Evolutionary conservation across 2,797 vertebrate species (phyloP).

Genomic region (Alca torda): DNA sequence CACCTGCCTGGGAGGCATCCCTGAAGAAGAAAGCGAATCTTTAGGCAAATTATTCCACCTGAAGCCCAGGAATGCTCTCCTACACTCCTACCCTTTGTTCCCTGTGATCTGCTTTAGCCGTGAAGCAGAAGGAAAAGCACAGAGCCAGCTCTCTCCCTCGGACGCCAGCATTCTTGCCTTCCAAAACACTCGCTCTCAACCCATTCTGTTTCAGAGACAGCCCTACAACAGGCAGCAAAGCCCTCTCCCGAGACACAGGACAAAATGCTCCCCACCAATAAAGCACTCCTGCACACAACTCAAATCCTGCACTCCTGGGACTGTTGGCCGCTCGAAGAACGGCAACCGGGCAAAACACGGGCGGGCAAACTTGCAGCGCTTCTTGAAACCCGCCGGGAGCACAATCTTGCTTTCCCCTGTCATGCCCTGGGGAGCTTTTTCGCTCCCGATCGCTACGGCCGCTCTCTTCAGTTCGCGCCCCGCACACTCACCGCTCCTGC

Average conservation of each 20-base stretch:
- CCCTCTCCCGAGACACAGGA: background rate
- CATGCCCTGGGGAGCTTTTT: background rate
- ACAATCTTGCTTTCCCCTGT: background rate
- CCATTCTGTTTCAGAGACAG: background rate
- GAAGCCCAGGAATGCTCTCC: too few species aligned
- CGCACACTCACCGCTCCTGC: conserved; percentile 39
- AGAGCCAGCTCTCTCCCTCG: background rate
- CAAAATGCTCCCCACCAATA: background rate
- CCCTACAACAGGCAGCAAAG: background rate
- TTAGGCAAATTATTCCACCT: background rate
- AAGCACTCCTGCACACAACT: background rate
- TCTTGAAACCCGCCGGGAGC: background rate
- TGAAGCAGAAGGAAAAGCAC: background rate
- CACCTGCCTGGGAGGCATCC: background rate
- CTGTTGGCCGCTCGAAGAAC: background rate
- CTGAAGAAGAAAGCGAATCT: background rate
- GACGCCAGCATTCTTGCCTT: background rate
- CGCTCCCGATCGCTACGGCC: too few species aligned
- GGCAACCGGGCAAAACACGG: background rate
- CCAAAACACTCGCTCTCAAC: background rate
- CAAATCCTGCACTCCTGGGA: background rate
- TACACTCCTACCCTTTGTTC: too few species aligned
- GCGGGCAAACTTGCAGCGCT: accelerated
- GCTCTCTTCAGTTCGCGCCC: background rate
- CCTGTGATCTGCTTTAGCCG: too few species aligned